A percentile compares a stretch with the other conserved stretches of the same genome.
phyloP scores from a whole-genome alignment of 2,888 invertebrate genomes.

The Xestia sexstrigata region DNA sequence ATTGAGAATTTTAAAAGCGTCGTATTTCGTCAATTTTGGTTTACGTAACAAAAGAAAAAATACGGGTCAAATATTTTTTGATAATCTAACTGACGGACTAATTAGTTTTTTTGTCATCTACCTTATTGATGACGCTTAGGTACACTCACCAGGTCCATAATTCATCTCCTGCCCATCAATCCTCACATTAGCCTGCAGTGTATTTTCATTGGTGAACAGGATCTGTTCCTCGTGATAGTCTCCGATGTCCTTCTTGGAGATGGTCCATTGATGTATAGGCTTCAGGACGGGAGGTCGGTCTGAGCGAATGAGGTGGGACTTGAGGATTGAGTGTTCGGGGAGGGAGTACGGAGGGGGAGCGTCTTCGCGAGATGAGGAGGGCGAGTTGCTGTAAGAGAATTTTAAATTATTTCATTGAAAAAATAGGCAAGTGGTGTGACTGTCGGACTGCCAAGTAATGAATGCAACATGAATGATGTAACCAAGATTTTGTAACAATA shows the following conservation, averaged over 20 bases:
- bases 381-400: constrained; percentile 79
- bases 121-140: background rate
- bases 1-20: too few species aligned
- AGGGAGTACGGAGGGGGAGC: constrained; percentile 84
- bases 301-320: constrained; percentile 83
- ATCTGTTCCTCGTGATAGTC: constrained; percentile 87
- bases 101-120: too few species aligned
- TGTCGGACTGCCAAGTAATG: too few species aligned
- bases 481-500: too few species aligned
- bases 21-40: too few species aligned
- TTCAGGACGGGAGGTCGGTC: constrained; percentile 74
- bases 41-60: too few species aligned
- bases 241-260: constrained; percentile 86
- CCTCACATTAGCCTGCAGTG: constrained; percentile 75
- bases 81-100: too few species aligned
- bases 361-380: constrained; percentile 80
- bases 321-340: constrained; percentile 86
- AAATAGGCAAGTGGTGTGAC: too few species aligned
- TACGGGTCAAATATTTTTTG: too few species aligned
- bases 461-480: too few species aligned
- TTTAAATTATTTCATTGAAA: too few species aligned
- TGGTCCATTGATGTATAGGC: constrained; percentile 87
- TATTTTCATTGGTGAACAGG: constrained; percentile 87
- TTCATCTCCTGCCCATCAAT: constrained; percentile 82
- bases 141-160: constrained; percentile 84